Evolutionary conservation across 2,797 vertebrate species (phyloP).

Genomic region (Lerista edwardsae): DNA sequence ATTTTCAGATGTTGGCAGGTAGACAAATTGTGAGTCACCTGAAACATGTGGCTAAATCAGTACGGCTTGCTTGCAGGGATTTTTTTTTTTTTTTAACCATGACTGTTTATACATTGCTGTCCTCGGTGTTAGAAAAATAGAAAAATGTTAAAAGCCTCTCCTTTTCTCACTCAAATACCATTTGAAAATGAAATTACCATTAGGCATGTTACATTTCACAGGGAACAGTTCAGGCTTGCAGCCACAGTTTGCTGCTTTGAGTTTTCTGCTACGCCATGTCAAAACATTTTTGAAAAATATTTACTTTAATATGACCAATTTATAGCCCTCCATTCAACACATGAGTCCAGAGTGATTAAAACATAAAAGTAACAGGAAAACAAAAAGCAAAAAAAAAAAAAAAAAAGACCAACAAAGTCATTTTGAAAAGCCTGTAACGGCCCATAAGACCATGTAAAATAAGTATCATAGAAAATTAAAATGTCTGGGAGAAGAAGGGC

Average conservation of each 20-base stretch:
- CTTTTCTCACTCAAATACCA: constrained; percentile 63
- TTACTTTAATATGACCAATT: no score
- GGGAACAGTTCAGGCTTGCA: constrained; percentile 62
- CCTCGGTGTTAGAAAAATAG: constrained; percentile 70
- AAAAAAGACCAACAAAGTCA: no score
- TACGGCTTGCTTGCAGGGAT: constrained; percentile 69
- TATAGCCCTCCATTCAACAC: no score
- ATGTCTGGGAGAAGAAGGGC: no score
- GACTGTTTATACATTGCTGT: constrained; percentile 64
- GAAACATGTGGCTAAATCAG: constrained; percentile 70
- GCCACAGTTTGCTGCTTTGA: neutral
- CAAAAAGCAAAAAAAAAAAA: no score
- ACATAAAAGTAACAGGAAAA: no score
- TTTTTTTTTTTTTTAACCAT: constrained; percentile 55
- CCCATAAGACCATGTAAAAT: no score
- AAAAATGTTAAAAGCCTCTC: constrained; percentile 46
- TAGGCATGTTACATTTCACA: constrained; percentile 60
- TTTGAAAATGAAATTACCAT: constrained; percentile 60
- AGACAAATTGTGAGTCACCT: constrained; percentile 72
- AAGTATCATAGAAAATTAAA: no score
- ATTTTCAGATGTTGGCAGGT: constrained; percentile 72
- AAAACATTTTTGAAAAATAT: neutral
- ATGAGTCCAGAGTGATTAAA: no score
- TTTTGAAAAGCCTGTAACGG: no score
- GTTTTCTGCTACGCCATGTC: neutral